Evolutionary conservation across 30 jellyfish, hydroid and myxozoan genomes (phyloP).

Genomic region (Haliclystus octoradiatus): DNA sequence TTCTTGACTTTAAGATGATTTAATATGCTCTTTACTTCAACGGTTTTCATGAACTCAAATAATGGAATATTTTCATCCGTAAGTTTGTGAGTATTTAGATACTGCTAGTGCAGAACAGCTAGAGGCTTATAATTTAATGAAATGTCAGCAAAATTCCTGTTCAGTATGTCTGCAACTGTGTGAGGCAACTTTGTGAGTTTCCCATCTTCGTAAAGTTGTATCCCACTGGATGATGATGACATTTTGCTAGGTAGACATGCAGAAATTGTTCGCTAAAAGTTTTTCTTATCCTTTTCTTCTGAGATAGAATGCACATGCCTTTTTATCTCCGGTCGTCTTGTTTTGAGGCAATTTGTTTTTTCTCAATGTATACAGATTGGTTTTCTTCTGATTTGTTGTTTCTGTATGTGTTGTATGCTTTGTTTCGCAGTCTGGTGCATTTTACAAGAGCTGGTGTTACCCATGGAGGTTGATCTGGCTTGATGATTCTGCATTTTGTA

Average conservation of each 20-base stretch:
- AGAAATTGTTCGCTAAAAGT: background rate
- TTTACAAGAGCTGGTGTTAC: background rate
- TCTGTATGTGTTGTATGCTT: background rate
- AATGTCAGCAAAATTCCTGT: background rate
- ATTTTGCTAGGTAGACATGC: background rate
- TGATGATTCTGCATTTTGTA: background rate
- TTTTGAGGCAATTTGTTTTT: background rate
- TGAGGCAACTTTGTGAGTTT: background rate
- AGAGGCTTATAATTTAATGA: too few species aligned
- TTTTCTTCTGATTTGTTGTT: background rate
- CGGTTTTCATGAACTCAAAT: too few species aligned
- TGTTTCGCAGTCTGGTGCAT: background rate
- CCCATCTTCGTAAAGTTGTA: background rate
- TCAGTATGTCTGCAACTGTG: background rate
- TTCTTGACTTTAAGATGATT: too few species aligned
- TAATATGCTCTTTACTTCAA: too few species aligned
- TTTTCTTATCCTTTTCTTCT: background rate
- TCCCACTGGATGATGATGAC: background rate
- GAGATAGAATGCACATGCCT: background rate
- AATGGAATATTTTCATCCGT: too few species aligned
- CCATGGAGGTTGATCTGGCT: background rate
- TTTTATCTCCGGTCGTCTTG: background rate
- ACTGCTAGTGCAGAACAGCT: too few species aligned
- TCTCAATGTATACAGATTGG: background rate
- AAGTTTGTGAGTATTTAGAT: too few species aligned